Evolutionary conservation across 2,797 vertebrate genomes (phyloP).

Genomic region (Microctenopoma lineatum): DNA sequence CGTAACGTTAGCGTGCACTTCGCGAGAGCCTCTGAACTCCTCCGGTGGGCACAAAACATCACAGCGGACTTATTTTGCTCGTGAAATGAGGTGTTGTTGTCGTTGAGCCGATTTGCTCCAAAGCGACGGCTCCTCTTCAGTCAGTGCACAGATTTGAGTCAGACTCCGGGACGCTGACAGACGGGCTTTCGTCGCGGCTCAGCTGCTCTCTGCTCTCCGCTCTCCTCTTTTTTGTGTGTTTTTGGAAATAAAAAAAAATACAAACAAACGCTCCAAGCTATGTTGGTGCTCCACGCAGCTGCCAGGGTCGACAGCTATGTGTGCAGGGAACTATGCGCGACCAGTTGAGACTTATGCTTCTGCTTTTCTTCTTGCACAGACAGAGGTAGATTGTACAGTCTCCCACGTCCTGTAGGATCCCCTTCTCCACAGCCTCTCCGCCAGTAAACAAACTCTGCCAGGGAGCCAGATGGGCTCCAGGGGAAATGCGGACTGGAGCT

Average conservation of each 20-base stretch:
- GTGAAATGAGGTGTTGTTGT: not conserved
- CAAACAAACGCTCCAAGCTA: conserved; percentile 27
- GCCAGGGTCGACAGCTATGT: not conserved
- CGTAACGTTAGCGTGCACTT: conserved; percentile 56
- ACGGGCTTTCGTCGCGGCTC: conserved; percentile 44
- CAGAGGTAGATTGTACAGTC: conserved; percentile 73
- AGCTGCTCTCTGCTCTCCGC: conserved; percentile 12
- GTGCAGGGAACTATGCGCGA: not conserved
- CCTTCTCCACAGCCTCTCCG: conserved; percentile 74
- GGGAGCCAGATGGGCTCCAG: conserved; percentile 71
- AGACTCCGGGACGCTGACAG: conserved; percentile 39
- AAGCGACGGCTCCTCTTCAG: conserved; percentile 22
- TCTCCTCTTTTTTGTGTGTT: not conserved
- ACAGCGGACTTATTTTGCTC: not conserved
- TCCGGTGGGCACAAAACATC: conserved; percentile 11
- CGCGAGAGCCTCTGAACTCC: conserved; percentile 27
- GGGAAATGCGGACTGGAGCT: conserved; percentile 83
- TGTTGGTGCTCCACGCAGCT: conserved; percentile 11
- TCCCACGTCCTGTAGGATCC: conserved; percentile 77
- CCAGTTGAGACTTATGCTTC: not conserved
- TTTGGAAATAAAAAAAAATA: conserved; percentile 28
- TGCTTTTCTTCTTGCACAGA: conserved; percentile 40
- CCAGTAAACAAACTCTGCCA: conserved; percentile 85
- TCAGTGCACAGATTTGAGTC: conserved; percentile 62
- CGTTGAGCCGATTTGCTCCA: not conserved